Evolutionary conservation across 1,140 invertebrate species (phyloP), one percentile per base, ranked within the genome.

Genomic region (Microplitis mediator): DNA sequence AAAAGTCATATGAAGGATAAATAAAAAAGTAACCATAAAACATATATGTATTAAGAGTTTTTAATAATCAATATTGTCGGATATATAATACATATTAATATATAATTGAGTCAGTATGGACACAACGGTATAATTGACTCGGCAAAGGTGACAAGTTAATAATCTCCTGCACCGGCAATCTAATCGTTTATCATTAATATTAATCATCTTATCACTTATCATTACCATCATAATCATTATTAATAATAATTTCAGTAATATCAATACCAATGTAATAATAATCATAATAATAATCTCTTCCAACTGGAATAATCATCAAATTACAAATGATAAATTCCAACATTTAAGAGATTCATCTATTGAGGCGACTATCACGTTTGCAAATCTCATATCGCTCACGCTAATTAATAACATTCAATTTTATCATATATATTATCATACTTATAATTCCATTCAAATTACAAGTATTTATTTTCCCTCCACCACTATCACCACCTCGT

Each of bases 21-120:
- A 23, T 1, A 23, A 23, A 23, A 1, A 23, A 23, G 2, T 23
- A 23, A 23, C 23, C 23, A 23, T 23, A 2, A 23, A 23, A 23
- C 23, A 23, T 23, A 23, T 74, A 79, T 82, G 81, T 86, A 85
- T 84, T 83, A 85, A 86, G 84, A 85, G 82, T 74, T 85, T 86
- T 86, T 45, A 86, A 85, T 86, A 84, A 86, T 86, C 81, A 85
- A 86, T 86, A 86, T 86, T 86, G 82, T 86, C 83, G 80, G 78
- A 84, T 86, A 86, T 84, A 84, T 85, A 84, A 82, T 85, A 85
- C 80, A 85, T 82, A 83, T 80, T 78, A 80, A 81, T 54, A 54
- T 54, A 54, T 84, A 84, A 83, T 86, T 85, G 83, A 85, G 81
- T 85, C 81, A 85, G 69, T 84, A 84, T 86, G 82, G 84, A 86